Base-by-base conservation (phyloP, 2,888 invertebrate genomes). In the Synergus laeviventris region DNA sequence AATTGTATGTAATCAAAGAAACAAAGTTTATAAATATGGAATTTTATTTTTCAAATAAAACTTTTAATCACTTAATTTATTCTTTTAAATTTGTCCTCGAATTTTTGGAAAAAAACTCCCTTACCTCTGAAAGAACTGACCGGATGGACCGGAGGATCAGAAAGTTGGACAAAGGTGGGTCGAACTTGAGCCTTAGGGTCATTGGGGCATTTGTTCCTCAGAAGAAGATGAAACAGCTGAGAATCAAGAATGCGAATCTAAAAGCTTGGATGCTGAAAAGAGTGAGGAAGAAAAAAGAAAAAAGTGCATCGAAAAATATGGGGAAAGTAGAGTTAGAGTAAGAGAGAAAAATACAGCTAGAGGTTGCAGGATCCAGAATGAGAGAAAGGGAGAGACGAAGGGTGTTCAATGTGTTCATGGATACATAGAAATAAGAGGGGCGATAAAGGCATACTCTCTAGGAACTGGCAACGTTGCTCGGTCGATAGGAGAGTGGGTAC, bases 401-500 rank as follows among this genome's bases (percentile, higher is more conserved):
- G 84, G 78, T 78, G 84, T 76, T 82, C 73, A 81, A 81, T 81
- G 82, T 81, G 75, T 31, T 59, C 18, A 45, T 39, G 74, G 64
- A 66, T 77, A 82, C 78, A 76, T 81, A 86, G 86, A 73, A 78
- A 31, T 31, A 87, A 87, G 87, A 86, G 88, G 85, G 89, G 86
- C 87, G 89, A 89, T 89, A 88, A 89, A 89, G 89, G 87, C 87
- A 85, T 81, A 78, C 85, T 75, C 84, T 84, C 85, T 86, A 85
- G 86, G 88, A 87, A 81, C 83, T 81, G 90, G 90, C 90, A 91
- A 89, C 90, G 85, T 81, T 78, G 90, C 85, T 78, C 87, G 90
- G 90, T 91, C 90, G 91, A 91, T 90, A 90, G 89, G 85, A 86
- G 89, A 88, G 88, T 88, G 87, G 86, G 86, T 83, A 84, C 81